Conservation (phyloP, 2,888 invertebrate species). For the Erpobdella octoculata region DNA sequence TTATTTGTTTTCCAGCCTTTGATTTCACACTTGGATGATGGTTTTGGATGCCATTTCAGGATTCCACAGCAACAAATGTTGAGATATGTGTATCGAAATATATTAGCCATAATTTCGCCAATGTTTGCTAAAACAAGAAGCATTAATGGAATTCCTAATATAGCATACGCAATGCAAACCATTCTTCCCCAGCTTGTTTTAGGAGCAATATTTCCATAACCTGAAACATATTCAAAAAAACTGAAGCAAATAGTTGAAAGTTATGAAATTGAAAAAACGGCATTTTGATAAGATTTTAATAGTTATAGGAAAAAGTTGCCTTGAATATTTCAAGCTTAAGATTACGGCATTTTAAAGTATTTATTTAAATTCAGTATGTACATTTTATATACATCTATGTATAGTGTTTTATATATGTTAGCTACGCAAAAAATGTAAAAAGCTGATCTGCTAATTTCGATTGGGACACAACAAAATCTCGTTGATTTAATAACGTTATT, state of each 20-base stretch:
- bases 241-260: too few species aligned
- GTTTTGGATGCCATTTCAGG: constrained; percentile 5
- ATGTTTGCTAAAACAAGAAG: constrained; percentile 55
- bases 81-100: constrained; percentile 37
- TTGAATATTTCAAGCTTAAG: neutral
- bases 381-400: too few species aligned
- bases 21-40: neutral
- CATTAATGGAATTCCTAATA: constrained; percentile 56
- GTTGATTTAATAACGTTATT: too few species aligned
- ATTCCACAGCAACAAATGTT: constrained; percentile 48
- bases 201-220: constrained; percentile 51
- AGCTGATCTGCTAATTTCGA: too few species aligned
- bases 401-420: too few species aligned
- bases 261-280: neutral
- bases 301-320: neutral
- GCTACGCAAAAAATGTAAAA: too few species aligned
- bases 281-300: neutral
- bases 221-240: constrained; percentile 38
- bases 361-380: too few species aligned
- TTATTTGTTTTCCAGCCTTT: neutral
- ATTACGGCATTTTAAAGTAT: neutral
- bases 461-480: too few species aligned
- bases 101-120: constrained; percentile 55
- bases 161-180: constrained; percentile 52
- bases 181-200: constrained; percentile 51